Evolutionary conservation across 2,113 vertebrate species (phyloP), one percentile per base, ranked within the genome.

Genomic region (Sander vitreus): DNA sequence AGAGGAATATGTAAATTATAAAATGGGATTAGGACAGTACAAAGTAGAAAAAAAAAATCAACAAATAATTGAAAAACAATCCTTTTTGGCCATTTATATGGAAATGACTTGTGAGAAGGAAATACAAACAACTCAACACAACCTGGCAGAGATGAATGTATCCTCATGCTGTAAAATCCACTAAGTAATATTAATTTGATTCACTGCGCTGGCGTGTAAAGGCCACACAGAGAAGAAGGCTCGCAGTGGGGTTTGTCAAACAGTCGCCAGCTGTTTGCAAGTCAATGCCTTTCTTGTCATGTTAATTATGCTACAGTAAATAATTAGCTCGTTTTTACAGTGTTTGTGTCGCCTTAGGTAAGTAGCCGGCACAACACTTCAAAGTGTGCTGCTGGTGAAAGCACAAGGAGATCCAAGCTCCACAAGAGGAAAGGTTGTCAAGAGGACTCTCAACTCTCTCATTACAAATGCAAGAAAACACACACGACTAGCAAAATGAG

Each of bases 221-320:
- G 48, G 63, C 62, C 3, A 3, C 33, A 68, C 8, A 48, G 27
- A 51, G 16, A 71, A 45, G 10, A 59, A 21, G 23, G 10, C 25
- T 64, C 15, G 15, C 14, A 19, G 23, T 21, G 25, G 73, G 53
- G 33, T 80, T 30, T 81, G n/a, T 60, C n/a, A 57, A 55, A 36
- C 19, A 27, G 36, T 68, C 21, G 57, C 6, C 13, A 6, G n/a
- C 45, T 62, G 70, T 27, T 62, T 81, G 33, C 54, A 48, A 62
- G 81, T 69, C 65, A 68, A 16, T 53, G 6, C 14, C 1, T 80
- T 71, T 33, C 47, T 19, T 76, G 70, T 65, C 51, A 67, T n/a
- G 48, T 57, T 79, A 73, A 78, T 63, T 45, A 48, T 27, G 36
- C 23, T 0, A 45, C 23, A n/a, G 45, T 5, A 19, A 30, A 70